Evolutionary conservation across 2,797 vertebrate species (phyloP).

Genomic region (Rhinatrema bivittatum): DNA sequence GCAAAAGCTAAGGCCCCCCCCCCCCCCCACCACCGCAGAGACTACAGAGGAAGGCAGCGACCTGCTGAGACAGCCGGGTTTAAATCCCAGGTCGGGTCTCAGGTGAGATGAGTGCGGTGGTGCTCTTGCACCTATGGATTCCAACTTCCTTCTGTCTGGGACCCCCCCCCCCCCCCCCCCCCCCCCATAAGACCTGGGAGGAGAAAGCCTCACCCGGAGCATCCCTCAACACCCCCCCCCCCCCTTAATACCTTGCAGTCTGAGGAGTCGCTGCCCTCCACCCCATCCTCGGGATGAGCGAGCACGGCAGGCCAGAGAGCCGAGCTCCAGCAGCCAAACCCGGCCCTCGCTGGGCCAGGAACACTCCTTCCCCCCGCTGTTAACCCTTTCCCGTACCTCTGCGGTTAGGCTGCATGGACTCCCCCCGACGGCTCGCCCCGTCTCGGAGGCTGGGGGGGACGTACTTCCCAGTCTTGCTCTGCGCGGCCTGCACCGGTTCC

Average conservation of each 20-base stretch:
- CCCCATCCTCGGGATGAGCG: too few species aligned
- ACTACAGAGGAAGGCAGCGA: background rate
- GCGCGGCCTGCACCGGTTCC: slow-evolving; percentile 75
- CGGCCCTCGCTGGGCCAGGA: too few species aligned
- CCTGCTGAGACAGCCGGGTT: background rate
- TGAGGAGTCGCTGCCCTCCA: too few species aligned
- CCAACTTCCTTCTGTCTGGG: background rate
- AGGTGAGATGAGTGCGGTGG: background rate
- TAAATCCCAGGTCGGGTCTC: accelerated
- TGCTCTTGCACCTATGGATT: too few species aligned
- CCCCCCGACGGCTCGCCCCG: slow-evolving; percentile 77
- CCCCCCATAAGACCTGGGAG: too few species aligned
- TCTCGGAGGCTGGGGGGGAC: slow-evolving; percentile 87
- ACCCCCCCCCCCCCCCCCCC: accelerated
- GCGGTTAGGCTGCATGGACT: slow-evolving; percentile 95
- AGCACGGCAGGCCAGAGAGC: too few species aligned
- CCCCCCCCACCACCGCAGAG: background rate
- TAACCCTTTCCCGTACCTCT: slow-evolving; percentile 77
- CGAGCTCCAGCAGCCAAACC: too few species aligned
- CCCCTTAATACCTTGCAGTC: too few species aligned
- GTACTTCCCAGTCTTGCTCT: slow-evolving; percentile 90
- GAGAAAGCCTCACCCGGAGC: too few species aligned
- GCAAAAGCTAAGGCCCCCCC: background rate
- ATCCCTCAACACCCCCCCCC: too few species aligned
- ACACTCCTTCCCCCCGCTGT: too few species aligned